phyloP scores from a whole-genome alignment of 2,113 vertebrate genomes.

The Natator depressus region DNA sequence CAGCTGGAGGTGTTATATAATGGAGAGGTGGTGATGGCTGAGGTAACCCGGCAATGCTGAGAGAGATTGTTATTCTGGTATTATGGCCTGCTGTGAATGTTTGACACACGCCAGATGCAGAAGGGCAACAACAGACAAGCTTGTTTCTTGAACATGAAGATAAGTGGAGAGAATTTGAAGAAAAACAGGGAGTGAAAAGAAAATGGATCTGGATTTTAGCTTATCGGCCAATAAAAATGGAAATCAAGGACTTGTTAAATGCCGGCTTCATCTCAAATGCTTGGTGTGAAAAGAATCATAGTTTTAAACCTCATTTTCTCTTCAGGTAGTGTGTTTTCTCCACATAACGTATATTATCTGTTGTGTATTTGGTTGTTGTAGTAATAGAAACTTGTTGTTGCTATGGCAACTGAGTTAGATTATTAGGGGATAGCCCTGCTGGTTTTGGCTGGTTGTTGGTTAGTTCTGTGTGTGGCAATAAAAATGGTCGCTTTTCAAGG shows the following conservation, averaged over 20 bases:
- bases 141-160: constrained; percentile 46
- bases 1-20: neutral
- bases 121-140: neutral
- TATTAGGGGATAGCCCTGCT: too few species aligned
- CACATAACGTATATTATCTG: too few species aligned
- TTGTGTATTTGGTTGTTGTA: too few species aligned
- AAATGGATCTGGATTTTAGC: constrained; percentile 65
- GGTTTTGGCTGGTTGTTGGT: too few species aligned
- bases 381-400: too few species aligned
- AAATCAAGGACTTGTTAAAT: constrained; percentile 56
- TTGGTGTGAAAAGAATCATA: constrained; percentile 21
- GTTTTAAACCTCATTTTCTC: neutral
- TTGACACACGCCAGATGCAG: neutral
- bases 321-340: neutral
- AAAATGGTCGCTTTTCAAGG: too few species aligned
- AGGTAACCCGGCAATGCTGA: neutral
- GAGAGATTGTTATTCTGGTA: neutral
- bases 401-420: too few species aligned
- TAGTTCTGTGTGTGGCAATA: too few species aligned
- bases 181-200: neutral
- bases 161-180: constrained; percentile 20
- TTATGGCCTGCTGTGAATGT: neutral
- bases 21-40: neutral
- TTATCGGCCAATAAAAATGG: constrained; percentile 55
- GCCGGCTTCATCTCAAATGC: constrained; percentile 58